phyloP scores from a whole-genome alignment of 2,888 invertebrate genomes.

The Helicoverpa assulta region DNA sequence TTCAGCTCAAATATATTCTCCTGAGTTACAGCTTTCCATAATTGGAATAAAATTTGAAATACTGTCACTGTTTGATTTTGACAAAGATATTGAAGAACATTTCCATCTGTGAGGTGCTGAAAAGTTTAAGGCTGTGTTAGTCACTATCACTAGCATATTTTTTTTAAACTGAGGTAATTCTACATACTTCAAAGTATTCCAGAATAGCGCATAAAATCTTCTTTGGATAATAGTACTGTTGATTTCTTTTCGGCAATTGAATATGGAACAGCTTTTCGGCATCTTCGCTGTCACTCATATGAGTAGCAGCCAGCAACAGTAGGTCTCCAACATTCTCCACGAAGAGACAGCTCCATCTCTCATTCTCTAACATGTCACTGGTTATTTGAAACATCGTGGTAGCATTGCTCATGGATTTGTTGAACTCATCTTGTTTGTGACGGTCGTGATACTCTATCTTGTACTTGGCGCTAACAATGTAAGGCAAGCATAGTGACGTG shows the following conservation, averaged over 20 bases:
- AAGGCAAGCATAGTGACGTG: conserved; percentile 80
- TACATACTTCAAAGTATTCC: conserved; percentile 81
- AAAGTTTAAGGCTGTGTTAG: conserved; percentile 37
- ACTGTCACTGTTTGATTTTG: conserved; percentile 85
- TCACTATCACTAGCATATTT: too few species aligned
- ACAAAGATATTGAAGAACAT: conserved; percentile 81
- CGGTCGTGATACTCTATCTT: conserved; percentile 66
- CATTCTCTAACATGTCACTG: conserved; percentile 75
- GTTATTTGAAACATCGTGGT: conserved; percentile 76
- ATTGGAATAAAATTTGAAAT: conserved; percentile 87
- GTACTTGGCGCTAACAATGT: conserved; percentile 80
- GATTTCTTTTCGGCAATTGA: conserved; percentile 71
- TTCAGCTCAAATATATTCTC: conserved; percentile 87
- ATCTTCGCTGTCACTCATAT: conserved; percentile 78
- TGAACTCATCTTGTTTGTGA: conserved; percentile 61
- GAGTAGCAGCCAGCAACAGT: conserved; percentile 73
- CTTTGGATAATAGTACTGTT: conserved; percentile 82
- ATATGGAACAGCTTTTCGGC: conserved; percentile 73
- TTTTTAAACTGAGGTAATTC: too few species aligned
- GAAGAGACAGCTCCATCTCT: conserved; percentile 81
- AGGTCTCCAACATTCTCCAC: conserved; percentile 82
- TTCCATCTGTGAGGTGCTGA: conserved; percentile 78
- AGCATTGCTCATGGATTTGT: conserved; percentile 66
- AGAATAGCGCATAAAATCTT: conserved; percentile 81
- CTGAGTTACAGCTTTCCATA: conserved; percentile 86